Percentiles rank a stretch among this genome's conserved stretches.
phyloP scores from a whole-genome alignment of 2,888 invertebrate genomes.

The Leucoma salicis region DNA sequence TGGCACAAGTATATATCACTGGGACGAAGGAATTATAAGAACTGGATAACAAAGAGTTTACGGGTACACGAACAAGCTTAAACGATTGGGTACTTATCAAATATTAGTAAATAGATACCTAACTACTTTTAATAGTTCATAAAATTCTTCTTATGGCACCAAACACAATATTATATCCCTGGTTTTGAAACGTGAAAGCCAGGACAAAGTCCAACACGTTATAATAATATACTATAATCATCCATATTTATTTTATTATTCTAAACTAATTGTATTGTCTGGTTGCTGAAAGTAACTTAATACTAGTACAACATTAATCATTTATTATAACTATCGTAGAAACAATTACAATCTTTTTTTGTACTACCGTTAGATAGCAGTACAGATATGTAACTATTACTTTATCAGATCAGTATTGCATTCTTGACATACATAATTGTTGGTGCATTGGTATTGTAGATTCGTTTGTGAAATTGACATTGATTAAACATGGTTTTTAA shows the following conservation, averaged over 20 bases:
- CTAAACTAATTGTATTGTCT: conserved; percentile 44
- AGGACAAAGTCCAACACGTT: conserved; percentile 1
- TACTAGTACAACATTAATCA: conserved; percentile 34
- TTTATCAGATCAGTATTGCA: conserved; percentile 20
- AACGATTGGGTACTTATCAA: conserved; percentile 21
- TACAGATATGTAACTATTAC: conserved; percentile 12
- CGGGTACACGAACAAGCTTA: conserved; percentile 25
- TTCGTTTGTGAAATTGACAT: conserved; percentile 27
- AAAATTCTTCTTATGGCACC: conserved; percentile 63
- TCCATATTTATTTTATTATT: conserved; percentile 34
- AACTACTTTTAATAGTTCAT: conserved; percentile 63
- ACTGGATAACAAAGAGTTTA: conserved; percentile 7
- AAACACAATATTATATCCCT: conserved; percentile 34
- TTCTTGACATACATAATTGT: conserved; percentile 1
- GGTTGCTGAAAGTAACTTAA: conserved; percentile 29
- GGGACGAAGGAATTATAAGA: conserved; percentile 25
- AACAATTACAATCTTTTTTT: conserved; percentile 17
- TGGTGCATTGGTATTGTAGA: conserved; percentile 11
- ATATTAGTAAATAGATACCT: conserved; percentile 55
- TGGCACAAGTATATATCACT: conserved; percentile 45
- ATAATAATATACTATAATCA: conserved; percentile 3
- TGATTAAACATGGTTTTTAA: conserved; percentile 2
- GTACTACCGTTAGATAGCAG: conserved; percentile 8
- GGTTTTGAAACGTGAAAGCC: conserved; percentile 4
- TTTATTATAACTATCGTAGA: conserved; percentile 28